phyloP scores from a whole-genome alignment of 2,797 vertebrate genomes.

The Cyprinella venusta region DNA sequence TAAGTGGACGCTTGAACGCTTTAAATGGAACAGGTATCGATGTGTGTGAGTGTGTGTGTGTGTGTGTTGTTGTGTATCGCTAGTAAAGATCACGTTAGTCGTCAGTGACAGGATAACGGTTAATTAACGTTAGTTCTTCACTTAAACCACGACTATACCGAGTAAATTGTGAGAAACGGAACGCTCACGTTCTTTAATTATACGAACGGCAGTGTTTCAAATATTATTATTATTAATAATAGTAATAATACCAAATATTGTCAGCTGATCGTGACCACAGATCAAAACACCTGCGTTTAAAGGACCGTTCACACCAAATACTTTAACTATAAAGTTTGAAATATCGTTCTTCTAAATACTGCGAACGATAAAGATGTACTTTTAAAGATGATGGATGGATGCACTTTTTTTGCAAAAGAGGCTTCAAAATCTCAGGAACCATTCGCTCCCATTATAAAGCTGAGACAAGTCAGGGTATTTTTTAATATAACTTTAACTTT shows the following conservation, averaged over 20 bases:
- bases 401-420: too few species aligned
- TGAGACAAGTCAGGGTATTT: too few species aligned
- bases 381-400: too few species aligned
- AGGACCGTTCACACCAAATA: not conserved
- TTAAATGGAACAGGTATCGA: slow-evolving; percentile 13
- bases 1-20: slow-evolving; percentile 22
- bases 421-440: too few species aligned
- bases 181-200: not conserved
- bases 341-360: not conserved
- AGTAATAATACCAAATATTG: not conserved
- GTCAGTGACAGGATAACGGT: not conserved
- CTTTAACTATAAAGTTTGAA: not conserved
- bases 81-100: not conserved
- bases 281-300: not conserved
- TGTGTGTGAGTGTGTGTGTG: not conserved
- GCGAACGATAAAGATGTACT: not conserved
- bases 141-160: too few species aligned
- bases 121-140: not conserved
- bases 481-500: too few species aligned
- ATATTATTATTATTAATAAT: not conserved
- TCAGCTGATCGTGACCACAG: not conserved
- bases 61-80: not conserved
- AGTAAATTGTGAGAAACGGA: not conserved
- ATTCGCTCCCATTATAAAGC: too few species aligned
- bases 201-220: not conserved